Conservation (phyloP, 2,888 invertebrate species). For the Melieria picta region DNA sequence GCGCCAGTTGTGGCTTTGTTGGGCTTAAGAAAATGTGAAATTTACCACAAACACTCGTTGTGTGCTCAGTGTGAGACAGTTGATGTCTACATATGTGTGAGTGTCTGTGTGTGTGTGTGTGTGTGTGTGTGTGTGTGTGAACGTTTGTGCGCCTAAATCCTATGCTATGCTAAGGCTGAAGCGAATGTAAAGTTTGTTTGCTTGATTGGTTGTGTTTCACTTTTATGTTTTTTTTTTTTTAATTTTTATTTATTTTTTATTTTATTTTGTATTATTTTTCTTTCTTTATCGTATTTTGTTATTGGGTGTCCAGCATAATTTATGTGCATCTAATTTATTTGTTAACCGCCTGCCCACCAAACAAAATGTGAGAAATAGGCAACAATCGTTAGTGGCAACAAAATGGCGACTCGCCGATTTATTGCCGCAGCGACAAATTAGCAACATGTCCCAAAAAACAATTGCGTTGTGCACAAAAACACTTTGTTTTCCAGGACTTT, state of each 20-base stretch:
- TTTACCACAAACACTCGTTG: background rate
- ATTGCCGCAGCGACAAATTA: too few species aligned
- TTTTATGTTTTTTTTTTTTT: background rate
- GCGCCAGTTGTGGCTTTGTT: slow-evolving; percentile 18
- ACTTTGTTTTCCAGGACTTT: too few species aligned
- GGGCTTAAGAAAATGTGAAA: slow-evolving; percentile 20
- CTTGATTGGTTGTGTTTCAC: background rate
- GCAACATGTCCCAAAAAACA: too few species aligned
- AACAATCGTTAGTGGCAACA: background rate
- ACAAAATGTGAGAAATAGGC: background rate
- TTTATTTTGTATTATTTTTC: slow-evolving; percentile 3
- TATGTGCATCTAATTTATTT: too few species aligned
- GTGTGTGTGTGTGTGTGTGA: background rate
- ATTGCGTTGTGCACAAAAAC: too few species aligned
- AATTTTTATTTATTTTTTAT: slow-evolving; percentile 1
- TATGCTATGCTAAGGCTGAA: background rate
- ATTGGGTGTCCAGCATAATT: too few species aligned
- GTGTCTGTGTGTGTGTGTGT: background rate
- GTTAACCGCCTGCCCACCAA: background rate
- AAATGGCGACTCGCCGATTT: accelerated
- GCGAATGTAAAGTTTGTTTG: background rate
- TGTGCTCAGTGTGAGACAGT: background rate
- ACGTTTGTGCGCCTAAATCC: too few species aligned
- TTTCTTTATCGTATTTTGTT: background rate
- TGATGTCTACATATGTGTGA: background rate